These are phyloP conservation scores for Rhizomys pruinosus DNA, from an alignment of 2,113 vertebrate genomes.

Conservation along the genomic window DNA sequence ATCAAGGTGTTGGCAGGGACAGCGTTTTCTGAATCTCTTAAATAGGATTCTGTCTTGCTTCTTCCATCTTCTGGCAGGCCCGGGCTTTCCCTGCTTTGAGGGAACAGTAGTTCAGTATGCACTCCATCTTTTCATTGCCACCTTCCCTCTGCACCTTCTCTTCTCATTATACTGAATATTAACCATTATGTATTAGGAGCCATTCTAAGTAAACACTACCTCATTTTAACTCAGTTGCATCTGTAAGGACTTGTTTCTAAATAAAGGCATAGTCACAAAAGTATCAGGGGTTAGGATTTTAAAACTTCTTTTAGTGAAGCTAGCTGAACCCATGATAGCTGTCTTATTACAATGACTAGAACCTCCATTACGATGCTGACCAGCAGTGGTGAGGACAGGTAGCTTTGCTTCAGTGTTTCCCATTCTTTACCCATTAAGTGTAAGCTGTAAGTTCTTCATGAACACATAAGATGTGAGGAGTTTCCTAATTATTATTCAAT, in stretches of 20 bases:
- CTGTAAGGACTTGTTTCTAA: neutral
- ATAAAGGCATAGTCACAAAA: neutral
- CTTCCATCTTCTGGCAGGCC: neutral
- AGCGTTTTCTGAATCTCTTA: neutral
- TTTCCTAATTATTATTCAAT: neutral
- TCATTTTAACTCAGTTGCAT: neutral
- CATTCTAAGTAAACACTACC: neutral
- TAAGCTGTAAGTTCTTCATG: neutral
- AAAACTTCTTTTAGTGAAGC: no score
- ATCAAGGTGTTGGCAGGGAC: neutral
- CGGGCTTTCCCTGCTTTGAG: neutral
- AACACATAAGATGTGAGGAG: neutral
- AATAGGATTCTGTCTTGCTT: neutral
- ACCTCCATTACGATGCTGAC: neutral
- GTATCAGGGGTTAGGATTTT: no score
- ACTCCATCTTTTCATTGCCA: neutral
- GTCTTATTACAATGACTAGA: neutral
- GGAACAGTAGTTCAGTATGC: neutral
- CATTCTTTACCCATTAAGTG: neutral
- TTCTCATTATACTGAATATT: neutral
- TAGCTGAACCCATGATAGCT: neutral
- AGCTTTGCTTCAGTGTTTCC: neutral
- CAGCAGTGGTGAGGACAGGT: neutral
- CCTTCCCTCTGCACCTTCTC: neutral
- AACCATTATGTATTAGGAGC: no score